Base-by-base conservation (phyloP, 2,113 vertebrate genomes). In the Thalassarche chlororhynchos region DNA sequence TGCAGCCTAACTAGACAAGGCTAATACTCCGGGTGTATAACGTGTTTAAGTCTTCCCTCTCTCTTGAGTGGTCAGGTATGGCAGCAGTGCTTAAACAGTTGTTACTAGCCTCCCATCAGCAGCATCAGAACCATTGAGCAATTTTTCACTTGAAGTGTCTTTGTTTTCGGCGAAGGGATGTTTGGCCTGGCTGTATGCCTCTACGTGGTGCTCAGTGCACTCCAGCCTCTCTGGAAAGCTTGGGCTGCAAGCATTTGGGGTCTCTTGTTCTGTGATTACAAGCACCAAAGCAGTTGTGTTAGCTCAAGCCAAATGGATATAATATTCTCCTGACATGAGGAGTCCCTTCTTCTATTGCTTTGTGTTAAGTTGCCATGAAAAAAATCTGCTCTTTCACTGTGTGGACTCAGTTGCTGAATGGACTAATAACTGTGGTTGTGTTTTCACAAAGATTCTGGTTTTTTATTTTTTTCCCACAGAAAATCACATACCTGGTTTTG, bases 161-260 rank as follows among this genome's bases (percentile, higher is more conserved):
- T 78, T 58, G 9, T 80, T 90, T 90, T 76, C 75, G 54, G 18
- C 0, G 0, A 28, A 52, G 62, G 49, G 10, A 19, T 49, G 28
- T 88, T 61, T 90, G 75, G 16, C 31, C 51, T 62, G 74, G 6
- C 74, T 79, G 13, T 49, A 1, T 76, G 29, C 21, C 58, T 86
- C 44, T n/a, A 0, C 8, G 0, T 28, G 57, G 26, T 88, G 72
- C 47, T 76, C 0, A 0, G 26, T 40, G 17, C 3, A 1, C 32
- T 61, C 36, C 51, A 51, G 0, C 17, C 2, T 5, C 49, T 81
- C 24, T 54, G 55, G 65, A 54, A 62, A 13, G 15, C 46, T 57
- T 40, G 38, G 38, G 29, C 29, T 52, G 34, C 18, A 52, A 58
- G 58, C 0, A 0, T n/a, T 36, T 21, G 17, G 57, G 19, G 36